Evolutionary conservation across 2,797 vertebrate genomes (phyloP).

Genomic region (Enteromius viviparus): DNA sequence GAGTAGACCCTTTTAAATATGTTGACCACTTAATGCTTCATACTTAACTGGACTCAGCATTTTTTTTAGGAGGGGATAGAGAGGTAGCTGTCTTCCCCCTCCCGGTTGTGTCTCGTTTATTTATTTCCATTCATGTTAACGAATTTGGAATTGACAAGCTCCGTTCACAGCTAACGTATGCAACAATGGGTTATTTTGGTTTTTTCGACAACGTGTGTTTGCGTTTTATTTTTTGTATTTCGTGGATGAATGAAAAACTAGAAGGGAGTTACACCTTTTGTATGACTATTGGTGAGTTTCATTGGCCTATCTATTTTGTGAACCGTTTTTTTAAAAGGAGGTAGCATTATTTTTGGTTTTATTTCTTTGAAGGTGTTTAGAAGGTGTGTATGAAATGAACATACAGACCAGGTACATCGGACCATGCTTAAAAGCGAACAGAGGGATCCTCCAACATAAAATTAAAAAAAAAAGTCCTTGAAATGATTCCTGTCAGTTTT

Average conservation of each 20-base stretch:
- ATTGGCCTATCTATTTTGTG: slow-evolving; percentile 64
- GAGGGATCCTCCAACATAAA: slow-evolving; percentile 65
- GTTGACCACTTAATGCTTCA: slow-evolving; percentile 68
- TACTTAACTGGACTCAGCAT: slow-evolving; percentile 71
- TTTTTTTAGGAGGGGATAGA: slow-evolving; percentile 57
- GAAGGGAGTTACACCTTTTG: slow-evolving; percentile 50
- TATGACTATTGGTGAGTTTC: slow-evolving; percentile 45
- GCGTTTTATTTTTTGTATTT: slow-evolving; percentile 21
- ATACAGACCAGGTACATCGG: slow-evolving; percentile 57
- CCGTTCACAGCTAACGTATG: slow-evolving; percentile 47
- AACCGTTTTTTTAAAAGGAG: slow-evolving; percentile 81
- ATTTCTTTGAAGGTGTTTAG: slow-evolving; percentile 72
- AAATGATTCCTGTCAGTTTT: slow-evolving; percentile 6
- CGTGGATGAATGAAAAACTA: slow-evolving; percentile 63
- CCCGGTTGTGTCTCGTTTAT: slow-evolving; percentile 66
- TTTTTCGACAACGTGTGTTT: slow-evolving; percentile 67
- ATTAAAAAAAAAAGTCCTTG: slow-evolving; percentile 49
- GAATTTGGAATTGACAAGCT: slow-evolving; percentile 63
- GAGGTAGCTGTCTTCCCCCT: slow-evolving; percentile 78
- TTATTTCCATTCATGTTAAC: slow-evolving; percentile 71
- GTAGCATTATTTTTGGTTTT: slow-evolving; percentile 83
- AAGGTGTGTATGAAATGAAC: slow-evolving; percentile 63
- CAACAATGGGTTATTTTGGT: slow-evolving; percentile 70
- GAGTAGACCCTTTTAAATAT: slow-evolving; percentile 70
- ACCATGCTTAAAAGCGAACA: slow-evolving; percentile 63